Evolutionary conservation across 2,797 vertebrate species (phyloP), one percentile per base, ranked within the genome.

Genomic region (Megaceryle alcyon): DNA sequence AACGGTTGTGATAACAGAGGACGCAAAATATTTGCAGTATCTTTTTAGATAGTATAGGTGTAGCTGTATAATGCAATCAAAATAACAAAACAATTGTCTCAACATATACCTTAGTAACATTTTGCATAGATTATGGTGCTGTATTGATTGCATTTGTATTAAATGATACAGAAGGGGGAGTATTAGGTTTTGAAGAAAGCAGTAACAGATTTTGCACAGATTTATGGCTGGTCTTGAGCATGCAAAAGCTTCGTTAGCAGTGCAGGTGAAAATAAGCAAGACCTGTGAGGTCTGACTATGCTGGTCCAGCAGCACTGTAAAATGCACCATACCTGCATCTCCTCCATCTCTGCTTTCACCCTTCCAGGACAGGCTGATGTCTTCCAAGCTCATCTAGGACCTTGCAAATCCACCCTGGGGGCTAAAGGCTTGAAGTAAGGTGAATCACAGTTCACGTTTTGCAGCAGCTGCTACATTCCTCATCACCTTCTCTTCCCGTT

Each of bases 1-100:
- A 87, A 66, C 0, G 0, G 7, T 15, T 7, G 0, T 39, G 37
- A 33, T 37, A 69, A n/a, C 26, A 72, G 20, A 56, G 26, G 22
- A 56, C 0, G 2, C 5, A 43, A 79, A 91, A 63, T 66, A 79
- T 63, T 33, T 69, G 15, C 53, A 13, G 2, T 39, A n/a, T 37
- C 64, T 70, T 90, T 63, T 26, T 71, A 5, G 19, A 28, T 72
- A 69, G 48, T 81, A 33, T 18, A 88, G 19, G 9, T 86, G 60
- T 48, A 65, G 44, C 29, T 78, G 78, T 90, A 75, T 54, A 64
- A 82, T 16, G 28, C 14, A 46, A 87, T n/a, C 20, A 53, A 46
- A 92, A 41, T 25, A 82, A 44, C 22, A 70, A 70, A 95, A 11
- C 35, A 77, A 57, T 15, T 80, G 20, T 7, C 22, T 44, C 21